phyloP scores from a whole-genome alignment of 2,113 vertebrate genomes.

The Trinectes maculatus region DNA sequence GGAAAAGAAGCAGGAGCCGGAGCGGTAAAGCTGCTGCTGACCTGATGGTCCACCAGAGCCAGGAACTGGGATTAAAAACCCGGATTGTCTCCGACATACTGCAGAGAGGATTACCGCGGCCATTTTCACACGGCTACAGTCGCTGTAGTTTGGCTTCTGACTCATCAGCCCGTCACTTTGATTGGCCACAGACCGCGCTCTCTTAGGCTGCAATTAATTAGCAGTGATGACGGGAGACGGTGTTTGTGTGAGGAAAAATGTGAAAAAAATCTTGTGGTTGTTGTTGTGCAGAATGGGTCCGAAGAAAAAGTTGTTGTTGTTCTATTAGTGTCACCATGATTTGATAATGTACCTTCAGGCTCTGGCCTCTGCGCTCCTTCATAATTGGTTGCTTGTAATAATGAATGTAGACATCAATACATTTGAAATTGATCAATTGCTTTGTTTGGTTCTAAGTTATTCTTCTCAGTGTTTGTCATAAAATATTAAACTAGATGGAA shows the following conservation, averaged over 20 bases:
- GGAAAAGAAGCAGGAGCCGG: slow-evolving; percentile 30
- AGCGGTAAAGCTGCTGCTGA: slow-evolving; percentile 40
- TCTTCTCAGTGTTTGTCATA: neutral
- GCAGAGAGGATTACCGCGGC: slow-evolving; percentile 50
- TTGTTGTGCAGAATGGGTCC: neutral
- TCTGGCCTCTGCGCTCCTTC: slow-evolving; percentile 10
- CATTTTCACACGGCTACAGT: slow-evolving; percentile 45
- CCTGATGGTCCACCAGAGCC: slow-evolving; percentile 38
- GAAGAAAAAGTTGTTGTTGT: slow-evolving; percentile 1
- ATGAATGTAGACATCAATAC: slow-evolving; percentile 24
- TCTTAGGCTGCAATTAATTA: slow-evolving; percentile 47
- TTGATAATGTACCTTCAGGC: slow-evolving; percentile 15
- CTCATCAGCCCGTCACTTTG: slow-evolving; percentile 67
- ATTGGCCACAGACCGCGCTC: slow-evolving; percentile 61
- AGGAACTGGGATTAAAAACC: slow-evolving; percentile 45
- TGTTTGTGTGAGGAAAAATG: slow-evolving; percentile 12
- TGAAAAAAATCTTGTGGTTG: neutral
- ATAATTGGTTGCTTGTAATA: slow-evolving; percentile 24
- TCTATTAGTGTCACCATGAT: neutral
- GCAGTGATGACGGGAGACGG: slow-evolving; percentile 1
- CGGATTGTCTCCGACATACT: slow-evolving; percentile 34
- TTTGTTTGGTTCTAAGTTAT: neutral
- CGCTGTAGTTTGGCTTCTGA: slow-evolving; percentile 59
- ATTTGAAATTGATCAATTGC: slow-evolving; percentile 10
- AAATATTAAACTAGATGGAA: neutral